Percentiles rank a stretch among this genome's conserved stretches.
Conservation (phyloP, 2,888 invertebrate species). For the Fabriciana adippe region DNA sequence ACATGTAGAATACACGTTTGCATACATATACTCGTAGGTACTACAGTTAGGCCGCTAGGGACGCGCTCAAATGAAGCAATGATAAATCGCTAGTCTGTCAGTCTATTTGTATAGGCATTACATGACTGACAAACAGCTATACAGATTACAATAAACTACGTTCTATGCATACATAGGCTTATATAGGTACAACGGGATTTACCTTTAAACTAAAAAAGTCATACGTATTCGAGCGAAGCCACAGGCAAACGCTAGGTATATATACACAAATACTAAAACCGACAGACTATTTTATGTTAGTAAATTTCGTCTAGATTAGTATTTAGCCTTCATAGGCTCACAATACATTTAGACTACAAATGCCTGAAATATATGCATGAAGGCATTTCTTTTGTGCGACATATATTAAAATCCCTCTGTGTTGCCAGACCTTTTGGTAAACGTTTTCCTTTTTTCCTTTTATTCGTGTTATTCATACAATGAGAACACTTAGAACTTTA, state of each 20-base stretch:
- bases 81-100: too few species aligned
- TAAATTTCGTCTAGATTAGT: conserved; percentile 8
- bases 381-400: conserved; percentile 36
- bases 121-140: too few species aligned
- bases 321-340: conserved; percentile 12
- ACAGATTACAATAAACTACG: too few species aligned
- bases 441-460: conserved; percentile 37
- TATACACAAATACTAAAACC: neutral
- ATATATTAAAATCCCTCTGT: conserved; percentile 40
- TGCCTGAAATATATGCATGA: conserved; percentile 22
- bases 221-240: too few species aligned
- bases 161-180: too few species aligned
- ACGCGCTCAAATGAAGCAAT: too few species aligned
- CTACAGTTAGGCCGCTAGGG: too few species aligned
- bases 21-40: too few species aligned
- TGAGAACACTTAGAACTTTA: conserved; percentile 38
- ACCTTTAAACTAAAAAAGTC: too few species aligned
- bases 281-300: conserved; percentile 3
- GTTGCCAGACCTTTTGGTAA: conserved; percentile 33
- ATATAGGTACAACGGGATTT: too few species aligned
- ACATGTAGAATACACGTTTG: too few species aligned
- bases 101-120: too few species aligned
- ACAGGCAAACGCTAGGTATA: neutral
- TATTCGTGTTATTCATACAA: conserved; percentile 38
- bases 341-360: conserved; percentile 29